These are phyloP conservation scores for Samia ricini DNA, from an alignment of 1,140 invertebrate species.

Conservation along the genomic window DNA sequence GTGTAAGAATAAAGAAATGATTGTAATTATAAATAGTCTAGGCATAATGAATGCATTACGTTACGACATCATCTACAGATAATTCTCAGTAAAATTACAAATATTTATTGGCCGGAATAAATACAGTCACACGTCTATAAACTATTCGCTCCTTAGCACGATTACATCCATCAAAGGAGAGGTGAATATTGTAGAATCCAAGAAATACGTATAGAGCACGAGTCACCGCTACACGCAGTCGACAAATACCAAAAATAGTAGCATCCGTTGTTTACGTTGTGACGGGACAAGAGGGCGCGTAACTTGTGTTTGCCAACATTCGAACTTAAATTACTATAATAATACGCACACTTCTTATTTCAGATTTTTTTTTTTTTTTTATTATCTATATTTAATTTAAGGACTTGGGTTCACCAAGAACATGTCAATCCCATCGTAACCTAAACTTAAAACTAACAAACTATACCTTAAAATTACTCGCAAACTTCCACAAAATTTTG, in stretches of 20 bases:
- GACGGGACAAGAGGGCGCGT: neutral
- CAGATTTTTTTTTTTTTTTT: too few species aligned
- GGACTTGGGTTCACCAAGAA: too few species aligned
- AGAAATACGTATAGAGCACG: neutral
- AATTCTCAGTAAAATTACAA: slow-evolving; percentile 1
- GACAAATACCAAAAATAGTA: slow-evolving; percentile 1
- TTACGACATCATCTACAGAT: neutral
- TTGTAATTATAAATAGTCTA: too few species aligned
- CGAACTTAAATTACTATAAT: too few species aligned
- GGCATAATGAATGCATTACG: too few species aligned
- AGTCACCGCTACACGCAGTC: neutral
- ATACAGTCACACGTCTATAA: neutral
- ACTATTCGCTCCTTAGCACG: neutral
- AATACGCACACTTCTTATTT: too few species aligned
- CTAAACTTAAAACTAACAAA: too few species aligned
- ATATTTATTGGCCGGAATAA: neutral
- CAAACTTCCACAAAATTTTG: too few species aligned
- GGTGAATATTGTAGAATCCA: neutral
- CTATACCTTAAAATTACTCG: too few species aligned
- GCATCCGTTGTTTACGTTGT: neutral
- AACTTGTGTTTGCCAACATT: neutral
- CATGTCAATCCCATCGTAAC: too few species aligned
- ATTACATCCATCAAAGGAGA: neutral
- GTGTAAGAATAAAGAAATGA: too few species aligned
- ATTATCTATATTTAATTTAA: too few species aligned